Percentiles rank a stretch among this genome's conserved stretches.
These are phyloP conservation scores for Catostomus latipinnis DNA, from an alignment of 2,797 vertebrate species.

Conservation along the genomic window DNA sequence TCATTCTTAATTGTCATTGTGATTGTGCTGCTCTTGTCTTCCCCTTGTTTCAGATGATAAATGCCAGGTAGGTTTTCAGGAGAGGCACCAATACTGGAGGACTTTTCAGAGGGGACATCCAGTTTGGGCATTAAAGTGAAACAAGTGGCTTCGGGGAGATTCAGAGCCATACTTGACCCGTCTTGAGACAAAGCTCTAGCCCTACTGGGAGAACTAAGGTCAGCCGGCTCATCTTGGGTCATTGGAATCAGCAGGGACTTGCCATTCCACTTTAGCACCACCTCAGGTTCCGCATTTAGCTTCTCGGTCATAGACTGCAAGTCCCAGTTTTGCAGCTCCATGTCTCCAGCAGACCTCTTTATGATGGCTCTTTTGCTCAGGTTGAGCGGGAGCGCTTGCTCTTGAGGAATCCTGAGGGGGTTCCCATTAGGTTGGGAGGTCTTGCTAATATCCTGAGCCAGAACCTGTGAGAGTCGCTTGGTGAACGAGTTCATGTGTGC, in stretches of 20 bases:
- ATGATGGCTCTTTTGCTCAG: constrained; percentile 75
- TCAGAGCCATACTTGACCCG: constrained; percentile 55
- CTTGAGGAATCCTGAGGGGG: constrained; percentile 61
- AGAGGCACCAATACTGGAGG: constrained; percentile 30
- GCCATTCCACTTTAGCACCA: constrained; percentile 43
- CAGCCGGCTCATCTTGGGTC: constrained; percentile 79
- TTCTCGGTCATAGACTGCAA: constrained; percentile 60
- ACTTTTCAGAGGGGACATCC: constrained; percentile 33
- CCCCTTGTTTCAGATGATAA: constrained; percentile 35
- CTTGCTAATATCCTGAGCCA: constrained; percentile 79
- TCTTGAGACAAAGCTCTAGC: constrained; percentile 76
- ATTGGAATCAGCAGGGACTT: constrained; percentile 46
- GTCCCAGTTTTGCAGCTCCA: constrained; percentile 40
- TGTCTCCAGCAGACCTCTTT: constrained; percentile 65
- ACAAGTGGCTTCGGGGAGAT: constrained; percentile 16
- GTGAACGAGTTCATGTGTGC: constrained; percentile 80
- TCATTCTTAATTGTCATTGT: constrained; percentile 48
- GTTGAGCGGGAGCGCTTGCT: constrained; percentile 80
- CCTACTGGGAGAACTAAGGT: constrained; percentile 81
- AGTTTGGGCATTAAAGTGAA: constrained; percentile 11
- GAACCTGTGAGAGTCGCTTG: constrained; percentile 78
- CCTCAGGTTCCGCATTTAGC: constrained; percentile 52
- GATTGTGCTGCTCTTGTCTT: constrained; percentile 18
- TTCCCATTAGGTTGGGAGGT: constrained; percentile 35
- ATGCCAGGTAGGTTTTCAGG: constrained; percentile 10